phyloP scores from a whole-genome alignment of 1,140 invertebrate genomes.

The Zaprionus ghesquierei region DNA sequence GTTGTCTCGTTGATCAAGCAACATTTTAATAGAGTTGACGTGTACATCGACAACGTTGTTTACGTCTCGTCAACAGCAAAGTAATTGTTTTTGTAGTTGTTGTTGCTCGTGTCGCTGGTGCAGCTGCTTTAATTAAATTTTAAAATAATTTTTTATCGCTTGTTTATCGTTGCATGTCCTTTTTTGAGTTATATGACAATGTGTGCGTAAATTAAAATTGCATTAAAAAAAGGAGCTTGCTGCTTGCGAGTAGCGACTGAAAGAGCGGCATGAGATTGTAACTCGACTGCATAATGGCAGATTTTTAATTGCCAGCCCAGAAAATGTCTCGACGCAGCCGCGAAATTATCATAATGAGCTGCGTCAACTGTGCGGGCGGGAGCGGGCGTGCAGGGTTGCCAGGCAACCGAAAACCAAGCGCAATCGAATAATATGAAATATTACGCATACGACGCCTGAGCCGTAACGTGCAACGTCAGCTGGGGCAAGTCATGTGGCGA shows the following conservation, averaged over 20 bases:
- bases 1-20: conserved; percentile 72
- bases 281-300: conserved; percentile 66
- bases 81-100: conserved; percentile 49
- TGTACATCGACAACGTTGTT: conserved; percentile 70
- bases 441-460: conserved; percentile 47
- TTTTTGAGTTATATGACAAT: conserved; percentile 69
- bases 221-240: conserved; percentile 58
- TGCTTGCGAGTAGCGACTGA: conserved; percentile 35
- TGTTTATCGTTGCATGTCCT: conserved; percentile 56
- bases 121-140: conserved; percentile 77
- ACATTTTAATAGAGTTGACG: conserved; percentile 76
- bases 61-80: conserved; percentile 69
- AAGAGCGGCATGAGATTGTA: conserved; percentile 41
- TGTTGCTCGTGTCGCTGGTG: conserved; percentile 27
- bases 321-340: conserved; percentile 51
- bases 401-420: conserved; percentile 11
- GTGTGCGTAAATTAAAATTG: conserved; percentile 77
- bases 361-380: conserved; percentile 5
- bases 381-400: too few relatives aligned
- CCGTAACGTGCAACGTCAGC: conserved; percentile 36
- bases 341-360: conserved; percentile 71
- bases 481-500: conserved; percentile 7
- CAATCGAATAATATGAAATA: conserved; percentile 57
- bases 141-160: conserved; percentile 71
- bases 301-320: conserved; percentile 72